Evolutionary conservation across 2,113 vertebrate genomes (phyloP), one percentile per base, ranked within the genome.

Genomic region (Lycaon pictus): DNA sequence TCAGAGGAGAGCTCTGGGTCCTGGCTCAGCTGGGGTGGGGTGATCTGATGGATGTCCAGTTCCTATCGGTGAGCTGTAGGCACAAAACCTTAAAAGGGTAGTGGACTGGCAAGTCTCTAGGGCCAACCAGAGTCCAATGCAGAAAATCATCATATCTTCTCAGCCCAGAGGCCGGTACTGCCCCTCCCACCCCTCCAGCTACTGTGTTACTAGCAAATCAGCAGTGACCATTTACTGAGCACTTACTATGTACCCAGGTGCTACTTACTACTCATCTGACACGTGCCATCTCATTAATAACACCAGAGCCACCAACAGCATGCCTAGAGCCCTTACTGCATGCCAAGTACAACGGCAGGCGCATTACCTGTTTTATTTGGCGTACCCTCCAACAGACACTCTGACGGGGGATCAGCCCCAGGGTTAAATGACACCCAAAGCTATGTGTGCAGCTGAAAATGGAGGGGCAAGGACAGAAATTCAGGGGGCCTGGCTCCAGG

Each of bases 31-130:
- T 12, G 60, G 55, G 51, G 25, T 8, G 1, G 16, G 12, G 13
- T 11, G 19, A 17, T 71, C 23, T 5, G 16, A 3, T 7, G 10
- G 12, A 3, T 13, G 13, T 9, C 1, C 0, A 19, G 83, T 15
- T 62, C 74, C 82, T 56, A 55, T 4, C 7, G 32, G 71, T 37
- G 53, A 25, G 63, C 5, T 71, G 32, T 1, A 35, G n/a, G 23
- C 79, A 32, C 0, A 0, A 77, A 84, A 83, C 25, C 79, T 79
- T 43, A 35, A 56, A 48, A 9, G 7, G 25, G 35, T 1, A 15
- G n/a, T 32, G 35, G 7, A 19, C 79, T 3, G 48, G 25, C 67
- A 37, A 65, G 48, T 17, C 32, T 35, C 69, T 72, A 53, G 35
- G 76, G 5, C 60, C 51, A 89, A 32, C 10, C 12, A 56, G 58